Base-by-base conservation (phyloP, 2,888 invertebrate species). In the Drosophila melanosoma region DNA sequence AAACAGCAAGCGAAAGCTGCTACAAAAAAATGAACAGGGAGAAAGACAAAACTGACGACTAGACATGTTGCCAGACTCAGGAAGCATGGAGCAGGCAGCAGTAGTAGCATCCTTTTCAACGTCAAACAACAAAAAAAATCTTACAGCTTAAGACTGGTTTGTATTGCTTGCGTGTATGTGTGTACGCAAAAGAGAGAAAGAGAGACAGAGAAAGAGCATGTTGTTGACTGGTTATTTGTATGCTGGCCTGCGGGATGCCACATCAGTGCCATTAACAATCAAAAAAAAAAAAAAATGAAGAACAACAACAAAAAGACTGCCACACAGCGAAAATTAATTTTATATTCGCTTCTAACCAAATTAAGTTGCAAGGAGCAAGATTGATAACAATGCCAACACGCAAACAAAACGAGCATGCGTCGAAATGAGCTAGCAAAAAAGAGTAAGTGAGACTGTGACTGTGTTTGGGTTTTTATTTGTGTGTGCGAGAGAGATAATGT, bases 141-240 rank as follows among this genome's bases (percentile, higher is more conserved):
- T 67, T 81, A 70, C 74, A 82, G 32, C 79, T 72, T 49, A 70
- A 78, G 79, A 83, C 84, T 71, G 78, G 78, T 82, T 83, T 72
- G 26, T 61, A 48, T 38, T 54, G 17, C 60, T 59, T 36, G 8
- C 64, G 33, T 51, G 32, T 64, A 40, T 33, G 23, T 57, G 40
- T 42, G 63, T 42, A 62, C 49, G 56, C 48, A 29, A 29, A 38
- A 38, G 48, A 33, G 48, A 56, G 23, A 35, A 53, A 29, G 59
- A 49, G 61, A 56, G 17, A 51, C 49, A 32, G 69, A 11, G 49
- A 52, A 23, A 58, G 57, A 57, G 60, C 48, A 29, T 40, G 35
- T 51, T 20, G 56, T 17, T 60, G 67, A 70, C 64, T 59, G 70
- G 61, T 56, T 35, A 26, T 45, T 52, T 29, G 8, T 26, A 29